A percentile compares a stretch with the other conserved stretches of the same genome.
These are phyloP conservation scores for Xestoiulus laeticollis DNA, from an alignment of 2,888 invertebrate species.

Conservation along the genomic window DNA sequence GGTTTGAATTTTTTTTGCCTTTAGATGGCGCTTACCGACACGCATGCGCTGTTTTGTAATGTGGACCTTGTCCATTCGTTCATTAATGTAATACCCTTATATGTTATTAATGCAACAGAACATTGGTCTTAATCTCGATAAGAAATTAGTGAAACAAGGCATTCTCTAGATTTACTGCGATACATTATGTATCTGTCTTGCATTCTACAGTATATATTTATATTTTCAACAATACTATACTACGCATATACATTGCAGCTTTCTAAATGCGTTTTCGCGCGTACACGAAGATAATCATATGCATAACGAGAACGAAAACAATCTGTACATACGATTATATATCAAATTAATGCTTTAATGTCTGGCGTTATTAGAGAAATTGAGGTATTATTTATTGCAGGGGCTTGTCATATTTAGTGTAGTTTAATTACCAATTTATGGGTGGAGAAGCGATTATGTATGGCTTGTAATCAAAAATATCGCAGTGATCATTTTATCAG, in stretches of 20 bases:
- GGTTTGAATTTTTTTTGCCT: no score
- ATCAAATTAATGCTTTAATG: constrained; percentile 24
- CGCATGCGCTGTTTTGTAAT: no score
- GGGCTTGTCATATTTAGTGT: constrained; percentile 4
- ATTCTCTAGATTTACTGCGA: neutral
- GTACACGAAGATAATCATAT: neutral
- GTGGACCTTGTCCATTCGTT: no score
- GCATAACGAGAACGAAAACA: constrained; percentile 15
- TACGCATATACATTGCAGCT: neutral
- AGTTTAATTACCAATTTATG: constrained; percentile 33
- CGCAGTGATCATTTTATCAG: neutral
- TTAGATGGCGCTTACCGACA: no score
- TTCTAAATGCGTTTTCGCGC: neutral
- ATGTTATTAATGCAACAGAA: no score
- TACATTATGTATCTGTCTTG: neutral
- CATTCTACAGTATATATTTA: neutral
- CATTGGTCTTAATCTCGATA: no score
- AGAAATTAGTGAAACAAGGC: neutral
- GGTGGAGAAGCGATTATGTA: neutral
- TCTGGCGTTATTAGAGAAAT: constrained; percentile 5
- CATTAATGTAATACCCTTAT: no score
- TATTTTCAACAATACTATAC: neutral
- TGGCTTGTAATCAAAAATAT: neutral
- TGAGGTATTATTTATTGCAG: neutral
- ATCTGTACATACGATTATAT: neutral